Evolutionary conservation across 2,797 vertebrate genomes (phyloP), one percentile per base, ranked within the genome.

Genomic region (Huso huso): DNA sequence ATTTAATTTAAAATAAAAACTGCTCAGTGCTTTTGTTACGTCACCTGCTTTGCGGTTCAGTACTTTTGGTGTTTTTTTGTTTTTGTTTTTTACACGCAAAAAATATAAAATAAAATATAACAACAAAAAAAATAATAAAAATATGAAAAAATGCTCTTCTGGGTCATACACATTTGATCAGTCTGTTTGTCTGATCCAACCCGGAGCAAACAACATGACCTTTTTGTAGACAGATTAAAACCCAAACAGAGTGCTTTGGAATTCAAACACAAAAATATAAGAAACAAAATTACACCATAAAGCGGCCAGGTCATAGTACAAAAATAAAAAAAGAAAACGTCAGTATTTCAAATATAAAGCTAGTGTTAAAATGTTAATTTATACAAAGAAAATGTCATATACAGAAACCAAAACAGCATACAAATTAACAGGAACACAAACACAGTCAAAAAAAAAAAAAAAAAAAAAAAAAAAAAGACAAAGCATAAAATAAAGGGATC

Each of bases 351-450:
- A 90, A 91, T 93, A 74, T 90, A 93, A 95, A 92, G 88, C 91
- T 93, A 90, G 86, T 93, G 92, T 95, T 92, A 82, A 83, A 85
- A 80, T 80, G 82, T 84, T 86, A 94, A 94, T 86, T 92, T 85
- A 91, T 88, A 89, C 90, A 92, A 82, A 74, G 55, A 70, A 63
- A 82, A 87, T 88, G 84, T 89, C 89, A 93, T 91, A 85, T 92
- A 95, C 90, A 94, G 78, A 84, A 89, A 91, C 80, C 78, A 82
- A 89, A 93, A 91, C 89, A 92, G 91, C 89, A 90, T 91, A 91
- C 86, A 94, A 83, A 88, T 78, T 82, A 90, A 92, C 89, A 92
- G 86, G 85, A 91, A 84, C 80, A 90, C 83, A 84, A 90, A 94
- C 91, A 91, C 79, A 81, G 73, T 93, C 85, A 79, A 81, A 83